Evolutionary conservation across 1,140 invertebrate genomes (phyloP).

Genomic region (Zaprionus africanus): DNA sequence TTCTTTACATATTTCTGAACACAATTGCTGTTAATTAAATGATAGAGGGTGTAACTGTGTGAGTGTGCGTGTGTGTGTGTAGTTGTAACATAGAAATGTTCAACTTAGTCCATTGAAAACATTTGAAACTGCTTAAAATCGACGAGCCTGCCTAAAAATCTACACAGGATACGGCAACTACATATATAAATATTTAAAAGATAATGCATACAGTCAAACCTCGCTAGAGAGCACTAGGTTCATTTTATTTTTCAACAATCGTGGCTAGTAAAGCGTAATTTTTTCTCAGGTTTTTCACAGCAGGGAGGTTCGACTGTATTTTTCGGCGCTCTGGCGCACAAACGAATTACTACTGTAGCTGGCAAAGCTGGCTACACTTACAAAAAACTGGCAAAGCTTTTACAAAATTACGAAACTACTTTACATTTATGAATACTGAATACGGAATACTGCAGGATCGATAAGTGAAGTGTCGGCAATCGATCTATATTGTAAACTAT

Average conservation of each 20-base stretch:
- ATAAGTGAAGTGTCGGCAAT: neutral
- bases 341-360: slow-evolving; percentile 52
- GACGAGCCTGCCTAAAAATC: slow-evolving; percentile 33
- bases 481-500: neutral
- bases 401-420: slow-evolving; percentile 81
- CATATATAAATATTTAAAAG: slow-evolving; percentile 43
- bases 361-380: slow-evolving; percentile 58
- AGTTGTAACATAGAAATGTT: slow-evolving; percentile 63
- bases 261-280: neutral
- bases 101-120: slow-evolving; percentile 78
- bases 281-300: neutral
- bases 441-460: slow-evolving; percentile 51
- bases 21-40: slow-evolving; percentile 57
- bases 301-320: neutral
- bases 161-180: slow-evolving; percentile 53
- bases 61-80: slow-evolving; percentile 16
- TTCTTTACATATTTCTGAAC: slow-evolving; percentile 52
- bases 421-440: slow-evolving; percentile 65
- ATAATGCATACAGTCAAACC: slow-evolving; percentile 22
- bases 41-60: slow-evolving; percentile 8
- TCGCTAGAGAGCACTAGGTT: neutral
- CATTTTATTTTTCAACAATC: neutral
- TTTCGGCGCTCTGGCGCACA: slow-evolving; percentile 34
- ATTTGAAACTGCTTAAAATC: slow-evolving; percentile 57
- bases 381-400: slow-evolving; percentile 71